Percentiles rank a stretch among this genome's conserved stretches.
Conservation (phyloP, 1,140 invertebrate species). For the Paraescarpia echinospica region DNA sequence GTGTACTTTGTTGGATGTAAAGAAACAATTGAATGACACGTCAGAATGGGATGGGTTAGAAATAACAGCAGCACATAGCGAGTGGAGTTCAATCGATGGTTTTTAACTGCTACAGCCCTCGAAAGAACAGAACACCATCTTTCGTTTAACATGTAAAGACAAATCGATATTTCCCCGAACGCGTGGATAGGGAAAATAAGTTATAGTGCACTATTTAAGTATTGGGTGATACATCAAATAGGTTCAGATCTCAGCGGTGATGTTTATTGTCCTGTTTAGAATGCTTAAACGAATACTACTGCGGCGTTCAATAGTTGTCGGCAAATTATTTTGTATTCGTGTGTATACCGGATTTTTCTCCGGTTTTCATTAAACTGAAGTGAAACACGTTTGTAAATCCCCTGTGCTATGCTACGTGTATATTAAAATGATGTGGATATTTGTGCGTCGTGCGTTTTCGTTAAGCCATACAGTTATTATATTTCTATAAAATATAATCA, state of each 20-base stretch:
- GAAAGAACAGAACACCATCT: too few species aligned
- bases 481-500: too few species aligned
- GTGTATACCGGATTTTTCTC: too few species aligned
- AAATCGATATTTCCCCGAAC: neutral
- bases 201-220: neutral
- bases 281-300: neutral
- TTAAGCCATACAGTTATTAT: too few species aligned
- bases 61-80: neutral
- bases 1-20: neutral
- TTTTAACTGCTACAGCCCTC: neutral
- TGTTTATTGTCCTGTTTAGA: neutral
- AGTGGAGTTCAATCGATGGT: neutral
- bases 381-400: too few species aligned
- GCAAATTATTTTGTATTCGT: too few species aligned
- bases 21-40: neutral
- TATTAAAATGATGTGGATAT: too few species aligned
- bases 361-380: too few species aligned
- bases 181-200: neutral
- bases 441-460: too few species aligned
- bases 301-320: too few species aligned
- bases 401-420: too few species aligned
- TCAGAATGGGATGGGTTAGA: neutral
- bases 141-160: neutral
- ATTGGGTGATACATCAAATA: neutral
- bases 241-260: neutral